phyloP scores from a whole-genome alignment of 1,140 invertebrate genomes.

The Rhynchophorus ferrugineus region DNA sequence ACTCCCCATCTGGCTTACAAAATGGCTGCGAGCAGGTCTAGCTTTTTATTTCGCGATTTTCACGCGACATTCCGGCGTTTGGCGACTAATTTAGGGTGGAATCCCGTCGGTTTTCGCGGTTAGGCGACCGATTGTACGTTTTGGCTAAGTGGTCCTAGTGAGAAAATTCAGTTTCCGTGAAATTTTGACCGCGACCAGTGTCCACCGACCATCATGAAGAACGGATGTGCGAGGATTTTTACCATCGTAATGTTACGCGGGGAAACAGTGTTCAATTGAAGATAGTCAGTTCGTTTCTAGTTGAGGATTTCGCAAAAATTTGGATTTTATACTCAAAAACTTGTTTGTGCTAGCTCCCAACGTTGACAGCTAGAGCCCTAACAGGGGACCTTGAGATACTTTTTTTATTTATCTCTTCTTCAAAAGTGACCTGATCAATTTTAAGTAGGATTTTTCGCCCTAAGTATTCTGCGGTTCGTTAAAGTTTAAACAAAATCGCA shows the following conservation, averaged over 20 bases:
- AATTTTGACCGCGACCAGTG: background rate
- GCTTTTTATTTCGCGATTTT: conserved; percentile 29
- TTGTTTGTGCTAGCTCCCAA: too few relatives aligned
- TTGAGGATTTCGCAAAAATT: too few relatives aligned
- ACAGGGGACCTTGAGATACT: background rate
- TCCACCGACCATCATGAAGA: background rate
- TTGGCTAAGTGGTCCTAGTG: background rate
- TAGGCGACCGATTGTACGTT: background rate
- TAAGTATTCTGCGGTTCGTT: too few relatives aligned
- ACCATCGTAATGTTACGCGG: too few relatives aligned
- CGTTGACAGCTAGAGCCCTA: background rate
- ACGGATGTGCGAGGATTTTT: background rate
- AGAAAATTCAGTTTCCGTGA: background rate
- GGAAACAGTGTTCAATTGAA: too few relatives aligned
- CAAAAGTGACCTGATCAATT: too few relatives aligned
- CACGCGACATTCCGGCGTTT: conserved; percentile 8
- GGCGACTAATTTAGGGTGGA: background rate
- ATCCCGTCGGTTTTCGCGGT: conserved; percentile 27
- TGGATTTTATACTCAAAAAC: too few relatives aligned
- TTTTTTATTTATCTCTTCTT: too few relatives aligned
- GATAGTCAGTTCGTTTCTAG: too few relatives aligned
- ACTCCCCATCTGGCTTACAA: conserved; percentile 41
- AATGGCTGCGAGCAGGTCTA: conserved; percentile 41
- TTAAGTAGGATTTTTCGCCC: too few relatives aligned
- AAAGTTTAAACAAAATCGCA: too few relatives aligned